Conservation (phyloP, 1,140 invertebrate genomes). For the Rhagoletis zephyria region DNA sequence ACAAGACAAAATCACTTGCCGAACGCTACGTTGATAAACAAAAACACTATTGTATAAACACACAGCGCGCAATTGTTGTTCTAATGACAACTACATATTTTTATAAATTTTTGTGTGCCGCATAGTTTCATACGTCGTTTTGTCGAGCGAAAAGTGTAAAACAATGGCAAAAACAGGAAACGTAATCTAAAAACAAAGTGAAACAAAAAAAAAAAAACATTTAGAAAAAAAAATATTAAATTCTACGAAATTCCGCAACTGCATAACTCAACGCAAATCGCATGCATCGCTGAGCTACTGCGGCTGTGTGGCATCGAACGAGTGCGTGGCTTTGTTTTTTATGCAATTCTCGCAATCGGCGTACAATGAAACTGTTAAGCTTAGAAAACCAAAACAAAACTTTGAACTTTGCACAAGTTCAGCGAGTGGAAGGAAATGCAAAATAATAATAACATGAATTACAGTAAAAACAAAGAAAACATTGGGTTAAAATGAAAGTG, state of each 20-base stretch:
- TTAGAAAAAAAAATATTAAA: neutral
- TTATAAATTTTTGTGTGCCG: too few species aligned
- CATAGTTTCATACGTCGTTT: too few species aligned
- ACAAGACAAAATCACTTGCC: too few species aligned
- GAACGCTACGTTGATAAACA: too few species aligned
- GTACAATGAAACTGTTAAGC: neutral
- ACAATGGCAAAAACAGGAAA: too few species aligned
- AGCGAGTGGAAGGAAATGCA: neutral
- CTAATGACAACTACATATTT: too few species aligned
- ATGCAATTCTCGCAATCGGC: neutral
- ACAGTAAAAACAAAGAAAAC: neutral
- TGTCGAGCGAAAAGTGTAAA: too few species aligned
- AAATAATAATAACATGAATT: neutral
- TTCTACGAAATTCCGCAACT: slow-evolving; percentile 5
- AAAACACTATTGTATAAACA: too few species aligned
- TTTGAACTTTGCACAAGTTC: slow-evolving; percentile 7
- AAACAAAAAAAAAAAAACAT: too few species aligned
- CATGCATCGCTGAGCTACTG: neutral
- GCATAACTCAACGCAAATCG: neutral
- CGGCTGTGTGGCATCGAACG: neutral
- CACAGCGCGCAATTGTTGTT: too few species aligned
- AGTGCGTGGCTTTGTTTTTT: slow-evolving; percentile 5
- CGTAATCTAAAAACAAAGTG: too few species aligned
- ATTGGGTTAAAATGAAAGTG: neutral
- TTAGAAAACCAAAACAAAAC: neutral